Base-by-base conservation (phyloP, 2,113 vertebrate species). In the Delphinus delphis region DNA sequence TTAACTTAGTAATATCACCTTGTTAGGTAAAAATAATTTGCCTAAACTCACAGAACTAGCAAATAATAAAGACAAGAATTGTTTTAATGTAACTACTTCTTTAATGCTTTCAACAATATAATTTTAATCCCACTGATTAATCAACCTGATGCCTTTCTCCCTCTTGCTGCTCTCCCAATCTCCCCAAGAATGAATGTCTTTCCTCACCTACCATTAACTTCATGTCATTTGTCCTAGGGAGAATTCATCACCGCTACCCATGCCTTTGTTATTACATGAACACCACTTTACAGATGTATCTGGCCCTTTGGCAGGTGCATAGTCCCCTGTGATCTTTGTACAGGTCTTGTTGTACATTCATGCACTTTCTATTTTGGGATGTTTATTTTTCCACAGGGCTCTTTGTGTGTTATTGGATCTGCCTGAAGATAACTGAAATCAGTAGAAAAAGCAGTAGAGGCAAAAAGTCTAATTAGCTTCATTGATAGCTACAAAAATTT, bases 401-500 rank as follows among this genome's bases (percentile, higher is more conserved):
- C 70, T 18, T 38, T 73, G 33, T 74, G 31, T 21, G 88, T 95
- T 97, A 55, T 38, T 90, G 14, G 13, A 50, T 70, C 10, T 92
- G 33, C 20, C 53, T 84, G 62, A 65, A 74, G 31, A 50, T 93
- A 25, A 93, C 33, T 76, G 82, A 97, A 80, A 89, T 95, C 79
- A 94, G 67, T 60, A 74, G 14, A 74, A 89, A 92, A 96, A 92
- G 28, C 41, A 77, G 28, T 87, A 14, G 12, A 36, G 55, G 14
- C 38, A 71, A 68, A 95, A 60, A 36, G 28, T 58, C 31, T 74
- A 88, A 95, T 81, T 91, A 7, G 26, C n/a, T 90, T 90, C 62
- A 70, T 8, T 82, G 50, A 41, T 71, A 93, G 21, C 55, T 76
- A 44, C 62, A 84, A 67, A 36, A 25, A 6, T 23, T 67, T 58